These are phyloP conservation scores for Orycteropus afer DNA, from an alignment of 2,113 vertebrate species.

Conservation along the genomic window DNA sequence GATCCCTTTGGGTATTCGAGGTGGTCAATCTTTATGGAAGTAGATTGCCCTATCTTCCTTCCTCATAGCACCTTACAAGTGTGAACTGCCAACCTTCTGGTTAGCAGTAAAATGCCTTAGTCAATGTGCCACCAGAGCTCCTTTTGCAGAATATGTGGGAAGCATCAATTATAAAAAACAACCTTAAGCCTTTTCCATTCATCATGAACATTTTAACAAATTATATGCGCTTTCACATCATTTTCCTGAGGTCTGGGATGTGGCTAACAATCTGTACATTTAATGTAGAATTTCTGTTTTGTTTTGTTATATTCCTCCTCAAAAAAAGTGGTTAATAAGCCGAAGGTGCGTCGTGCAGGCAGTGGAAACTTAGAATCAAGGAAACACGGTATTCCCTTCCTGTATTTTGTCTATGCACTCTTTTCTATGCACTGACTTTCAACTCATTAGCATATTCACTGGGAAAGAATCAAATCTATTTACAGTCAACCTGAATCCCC, in stretches of 20 bases:
- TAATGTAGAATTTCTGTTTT: constrained; percentile 72
- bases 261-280: neutral
- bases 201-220: neutral
- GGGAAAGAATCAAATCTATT: constrained; percentile 26
- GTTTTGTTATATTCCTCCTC: constrained; percentile 41
- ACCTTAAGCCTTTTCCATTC: too few relatives aligned
- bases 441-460: constrained; percentile 19
- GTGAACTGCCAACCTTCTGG: too few relatives aligned
- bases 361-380: constrained; percentile 74
- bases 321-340: constrained; percentile 78
- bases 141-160: too few relatives aligned
- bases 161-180: too few relatives aligned
- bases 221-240: neutral
- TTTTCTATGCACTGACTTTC: constrained; percentile 32
- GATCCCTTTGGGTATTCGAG: too few relatives aligned
- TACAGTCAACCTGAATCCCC: neutral
- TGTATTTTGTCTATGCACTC: neutral
- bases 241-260: neutral
- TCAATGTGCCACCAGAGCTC: too few relatives aligned
- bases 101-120: too few relatives aligned
- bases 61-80: too few relatives aligned
- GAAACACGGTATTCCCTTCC: constrained; percentile 75
- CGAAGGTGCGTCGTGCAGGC: constrained; percentile 78
- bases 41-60: too few relatives aligned
- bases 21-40: too few relatives aligned